Conservation (phyloP, 2,888 invertebrate species). For the Zelleria hepariella region DNA sequence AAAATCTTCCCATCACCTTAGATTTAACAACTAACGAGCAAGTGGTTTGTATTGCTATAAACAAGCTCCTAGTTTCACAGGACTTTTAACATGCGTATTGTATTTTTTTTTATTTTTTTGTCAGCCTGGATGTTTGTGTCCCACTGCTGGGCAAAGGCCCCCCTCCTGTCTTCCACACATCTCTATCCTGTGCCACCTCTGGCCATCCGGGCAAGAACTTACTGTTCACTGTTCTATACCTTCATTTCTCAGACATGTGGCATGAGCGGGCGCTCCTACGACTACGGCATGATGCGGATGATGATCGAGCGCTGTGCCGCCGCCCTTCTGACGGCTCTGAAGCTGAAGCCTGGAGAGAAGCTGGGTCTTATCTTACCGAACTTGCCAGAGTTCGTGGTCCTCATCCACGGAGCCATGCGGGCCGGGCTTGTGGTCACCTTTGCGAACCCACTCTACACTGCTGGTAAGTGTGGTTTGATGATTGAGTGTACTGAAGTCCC, state of each 20-base stretch:
- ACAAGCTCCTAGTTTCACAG: no score
- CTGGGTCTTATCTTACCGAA: constrained; percentile 79
- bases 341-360: constrained; percentile 74
- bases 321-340: constrained; percentile 68
- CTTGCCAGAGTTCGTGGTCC: constrained; percentile 77
- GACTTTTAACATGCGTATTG: no score
- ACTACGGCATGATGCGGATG: constrained; percentile 73
- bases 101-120: no score
- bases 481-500: background rate
- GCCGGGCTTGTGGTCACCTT: constrained; percentile 78
- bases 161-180: no score
- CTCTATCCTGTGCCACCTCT: no score
- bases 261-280: constrained; percentile 75
- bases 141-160: no score
- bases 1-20: no score
- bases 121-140: no score
- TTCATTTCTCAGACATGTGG: constrained; percentile 28
- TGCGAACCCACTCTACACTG: constrained; percentile 79
- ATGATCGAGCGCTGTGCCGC: constrained; percentile 72
- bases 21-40: no score
- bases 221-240: background rate
- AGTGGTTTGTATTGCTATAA: no score
- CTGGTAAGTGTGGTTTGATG: constrained; percentile 48
- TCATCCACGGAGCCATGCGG: constrained; percentile 76
- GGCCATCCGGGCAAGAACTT: no score